Conservation (phyloP, 2,888 invertebrate species). For the Plusia festucae region DNA sequence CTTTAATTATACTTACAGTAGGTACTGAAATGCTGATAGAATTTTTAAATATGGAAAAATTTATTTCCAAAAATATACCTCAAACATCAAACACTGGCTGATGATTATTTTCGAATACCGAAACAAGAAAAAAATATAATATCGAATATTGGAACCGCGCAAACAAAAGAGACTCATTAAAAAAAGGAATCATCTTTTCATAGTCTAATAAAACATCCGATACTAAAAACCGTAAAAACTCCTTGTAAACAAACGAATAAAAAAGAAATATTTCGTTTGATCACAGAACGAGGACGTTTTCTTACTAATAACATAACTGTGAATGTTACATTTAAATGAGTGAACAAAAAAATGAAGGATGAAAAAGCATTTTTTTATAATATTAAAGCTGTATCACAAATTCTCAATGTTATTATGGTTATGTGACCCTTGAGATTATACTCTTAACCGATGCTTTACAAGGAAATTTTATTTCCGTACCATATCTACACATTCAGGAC, state of each 20-base stretch:
- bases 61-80: not conserved
- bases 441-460: constrained; percentile 6
- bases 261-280: constrained; percentile 1
- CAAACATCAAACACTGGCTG: constrained; percentile 4
- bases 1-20: too few species aligned
- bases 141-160: not conserved
- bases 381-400: not conserved
- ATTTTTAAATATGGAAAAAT: not conserved
- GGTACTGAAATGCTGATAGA: not conserved
- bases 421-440: not conserved
- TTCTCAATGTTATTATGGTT: not conserved
- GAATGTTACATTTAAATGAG: not conserved
- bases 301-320: not conserved
- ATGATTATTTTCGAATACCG: not conserved
- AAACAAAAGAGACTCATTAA: constrained; percentile 1
- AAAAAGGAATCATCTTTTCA: constrained; percentile 1
- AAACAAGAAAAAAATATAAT: not conserved
- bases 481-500: constrained; percentile 22
- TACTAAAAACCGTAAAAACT: not conserved
- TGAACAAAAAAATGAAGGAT: too few species aligned
- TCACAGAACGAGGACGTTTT: not conserved
- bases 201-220: not conserved
- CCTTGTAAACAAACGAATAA: constrained; percentile 1
- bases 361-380: not conserved
- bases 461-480: constrained; percentile 18